Evolutionary conservation across 2,113 vertebrate genomes (phyloP).

Genomic region (Gadus chalcogrammus): DNA sequence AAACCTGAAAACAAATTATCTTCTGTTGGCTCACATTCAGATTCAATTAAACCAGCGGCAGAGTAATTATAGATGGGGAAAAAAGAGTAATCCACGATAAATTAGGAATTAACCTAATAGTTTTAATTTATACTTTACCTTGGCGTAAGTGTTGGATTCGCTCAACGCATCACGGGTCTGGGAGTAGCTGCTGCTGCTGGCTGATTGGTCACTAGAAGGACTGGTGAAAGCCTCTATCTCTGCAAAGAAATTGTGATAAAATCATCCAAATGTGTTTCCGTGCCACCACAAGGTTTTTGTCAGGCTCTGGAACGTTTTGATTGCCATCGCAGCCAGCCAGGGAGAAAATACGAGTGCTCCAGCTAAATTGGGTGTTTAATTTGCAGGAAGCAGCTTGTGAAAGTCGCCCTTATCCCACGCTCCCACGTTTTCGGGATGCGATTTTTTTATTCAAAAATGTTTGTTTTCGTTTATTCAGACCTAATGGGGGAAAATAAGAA

Average conservation of each 20-base stretch:
- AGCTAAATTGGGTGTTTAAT: slow-evolving; percentile 18
- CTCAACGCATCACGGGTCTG: neutral
- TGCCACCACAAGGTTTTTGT: slow-evolving; percentile 12
- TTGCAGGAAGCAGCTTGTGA: neutral
- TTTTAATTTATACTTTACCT: slow-evolving; percentile 86
- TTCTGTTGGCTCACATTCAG: slow-evolving; percentile 90
- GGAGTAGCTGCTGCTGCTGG: no score
- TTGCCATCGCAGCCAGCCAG: slow-evolving; percentile 6
- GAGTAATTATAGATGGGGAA: slow-evolving; percentile 93
- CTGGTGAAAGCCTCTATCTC: no score
- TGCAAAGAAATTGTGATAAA: neutral
- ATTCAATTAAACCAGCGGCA: slow-evolving; percentile 93
- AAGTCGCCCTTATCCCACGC: neutral
- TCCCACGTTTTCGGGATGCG: neutral
- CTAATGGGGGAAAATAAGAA: no score
- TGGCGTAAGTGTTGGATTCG: neutral
- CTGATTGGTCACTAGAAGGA: no score
- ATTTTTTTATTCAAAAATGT: neutral
- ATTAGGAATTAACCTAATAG: slow-evolving; percentile 98
- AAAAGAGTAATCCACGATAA: slow-evolving; percentile 98
- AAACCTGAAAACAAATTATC: slow-evolving; percentile 98
- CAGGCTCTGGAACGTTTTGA: slow-evolving; percentile 13
- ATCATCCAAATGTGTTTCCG: neutral
- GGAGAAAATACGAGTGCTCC: slow-evolving; percentile 12
- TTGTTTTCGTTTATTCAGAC: no score